Percentiles rank a stretch among this genome's conserved stretches.
phyloP scores from a whole-genome alignment of 2,113 vertebrate genomes.

The Oncorhynchus tshawytscha region DNA sequence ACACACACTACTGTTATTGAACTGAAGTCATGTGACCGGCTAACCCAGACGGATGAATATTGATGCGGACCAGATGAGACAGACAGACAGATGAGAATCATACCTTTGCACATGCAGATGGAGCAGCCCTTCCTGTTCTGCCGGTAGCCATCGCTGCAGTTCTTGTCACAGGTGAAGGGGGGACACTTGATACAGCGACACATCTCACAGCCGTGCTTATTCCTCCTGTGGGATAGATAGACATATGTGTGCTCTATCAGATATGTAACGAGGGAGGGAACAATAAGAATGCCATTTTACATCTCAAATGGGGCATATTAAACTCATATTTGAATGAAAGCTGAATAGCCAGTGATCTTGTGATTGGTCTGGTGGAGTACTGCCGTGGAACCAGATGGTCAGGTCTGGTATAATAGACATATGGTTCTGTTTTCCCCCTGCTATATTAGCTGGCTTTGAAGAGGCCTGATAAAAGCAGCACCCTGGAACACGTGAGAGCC shows the following conservation, averaged over 20 bases:
- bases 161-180: constrained; percentile 78
- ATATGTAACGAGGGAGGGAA: no score
- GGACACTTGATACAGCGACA: constrained; percentile 80
- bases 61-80: constrained; percentile 7
- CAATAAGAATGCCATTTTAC: no score
- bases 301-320: no score
- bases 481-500: constrained; percentile 54
- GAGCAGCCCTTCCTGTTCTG: constrained; percentile 79
- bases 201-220: constrained; percentile 82
- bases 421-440: constrained; percentile 64
- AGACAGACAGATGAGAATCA: not conserved
- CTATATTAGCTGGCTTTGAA: constrained; percentile 67
- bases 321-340: constrained; percentile 6
- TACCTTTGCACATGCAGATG: constrained; percentile 78
- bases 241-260: not conserved
- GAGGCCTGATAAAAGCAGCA: constrained; percentile 63
- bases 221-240: constrained; percentile 65
- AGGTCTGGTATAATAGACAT: constrained; percentile 58
- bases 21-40: not conserved
- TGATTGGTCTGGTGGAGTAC: constrained; percentile 25
- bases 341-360: not conserved
- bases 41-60: not conserved
- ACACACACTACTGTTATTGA: not conserved
- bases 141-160: constrained; percentile 70
- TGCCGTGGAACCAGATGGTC: constrained; percentile 54